phyloP scores from a whole-genome alignment of 2,888 invertebrate species.

The Embidobia sp. region DNA sequence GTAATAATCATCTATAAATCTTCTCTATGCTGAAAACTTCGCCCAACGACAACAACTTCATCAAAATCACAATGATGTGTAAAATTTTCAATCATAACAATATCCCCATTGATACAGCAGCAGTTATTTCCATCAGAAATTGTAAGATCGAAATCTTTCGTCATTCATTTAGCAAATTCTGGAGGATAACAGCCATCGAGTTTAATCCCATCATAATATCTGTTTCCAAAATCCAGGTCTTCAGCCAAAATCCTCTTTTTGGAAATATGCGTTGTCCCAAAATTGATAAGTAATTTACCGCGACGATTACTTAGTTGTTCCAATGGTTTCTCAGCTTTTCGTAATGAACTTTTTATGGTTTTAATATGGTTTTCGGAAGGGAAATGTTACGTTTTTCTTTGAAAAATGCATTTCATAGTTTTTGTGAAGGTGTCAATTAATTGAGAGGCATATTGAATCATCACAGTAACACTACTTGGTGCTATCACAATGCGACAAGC shows the following conservation, averaged over 20 bases:
- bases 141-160: background rate
- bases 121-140: conserved; percentile 4
- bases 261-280: background rate
- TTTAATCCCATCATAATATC: background rate
- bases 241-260: background rate
- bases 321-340: conserved; percentile 16
- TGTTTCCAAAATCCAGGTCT: background rate
- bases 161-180: background rate
- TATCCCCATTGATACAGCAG: conserved; percentile 5
- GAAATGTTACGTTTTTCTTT: background rate
- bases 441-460: background rate
- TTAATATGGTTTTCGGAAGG: conserved; percentile 11
- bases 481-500: conserved; percentile 6
- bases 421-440: background rate
- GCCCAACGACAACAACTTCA: conserved; percentile 14
- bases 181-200: conserved; percentile 8
- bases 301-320: conserved; percentile 11
- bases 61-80: background rate
- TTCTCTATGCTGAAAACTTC: background rate
- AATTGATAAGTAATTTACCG: background rate
- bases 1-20: no score
- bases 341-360: background rate
- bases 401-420: background rate
- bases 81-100: conserved; percentile 22
- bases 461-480: background rate